These are phyloP conservation scores for Macroramphosus scolopax DNA, from an alignment of 2,797 vertebrate species.

Conservation along the genomic window DNA sequence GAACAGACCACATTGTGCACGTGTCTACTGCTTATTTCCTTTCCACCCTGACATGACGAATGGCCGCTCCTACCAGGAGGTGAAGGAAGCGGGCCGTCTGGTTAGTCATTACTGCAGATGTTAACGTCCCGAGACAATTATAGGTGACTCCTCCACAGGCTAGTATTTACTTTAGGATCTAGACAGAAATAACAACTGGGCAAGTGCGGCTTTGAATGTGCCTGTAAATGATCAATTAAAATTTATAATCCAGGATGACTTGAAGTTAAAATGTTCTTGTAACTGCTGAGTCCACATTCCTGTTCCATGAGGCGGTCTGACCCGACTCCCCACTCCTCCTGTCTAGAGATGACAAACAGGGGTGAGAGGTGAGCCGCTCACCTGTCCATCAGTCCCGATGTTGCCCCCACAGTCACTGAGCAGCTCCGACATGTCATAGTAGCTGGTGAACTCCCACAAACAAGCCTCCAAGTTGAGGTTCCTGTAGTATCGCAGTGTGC, in stretches of 20 bases:
- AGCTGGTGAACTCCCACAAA: conserved; percentile 91
- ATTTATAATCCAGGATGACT: conserved; percentile 10
- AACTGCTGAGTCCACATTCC: conserved; percentile 33
- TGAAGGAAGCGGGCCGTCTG: conserved; percentile 14
- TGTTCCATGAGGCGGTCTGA: conserved; percentile 22
- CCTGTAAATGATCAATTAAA: conserved; percentile 42
- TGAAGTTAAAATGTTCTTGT: conserved; percentile 10
- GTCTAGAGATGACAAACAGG: conserved; percentile 55
- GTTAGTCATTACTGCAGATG: conserved; percentile 50
- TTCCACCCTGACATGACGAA: conserved; percentile 48
- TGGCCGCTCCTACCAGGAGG: conserved; percentile 13
- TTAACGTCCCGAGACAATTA: conserved; percentile 44
- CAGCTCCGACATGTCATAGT: conserved; percentile 96
- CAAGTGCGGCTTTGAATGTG: conserved; percentile 21
- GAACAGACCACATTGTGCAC: no score
- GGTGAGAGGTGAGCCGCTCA: conserved; percentile 82
- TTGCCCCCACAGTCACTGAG: conserved; percentile 91
- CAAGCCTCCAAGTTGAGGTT: conserved; percentile 94
- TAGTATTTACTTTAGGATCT: conserved; percentile 29
- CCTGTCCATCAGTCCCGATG: conserved; percentile 94
- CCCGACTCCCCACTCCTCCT: conserved; percentile 12
- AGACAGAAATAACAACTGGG: conserved; percentile 28
- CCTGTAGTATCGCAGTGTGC: conserved; percentile 87
- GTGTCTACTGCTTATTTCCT: conserved; percentile 33
- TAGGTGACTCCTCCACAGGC: conserved; percentile 20